These are phyloP conservation scores for Diuraphis noxia DNA, from an alignment of 1,140 invertebrate genomes.

Conservation along the genomic window DNA sequence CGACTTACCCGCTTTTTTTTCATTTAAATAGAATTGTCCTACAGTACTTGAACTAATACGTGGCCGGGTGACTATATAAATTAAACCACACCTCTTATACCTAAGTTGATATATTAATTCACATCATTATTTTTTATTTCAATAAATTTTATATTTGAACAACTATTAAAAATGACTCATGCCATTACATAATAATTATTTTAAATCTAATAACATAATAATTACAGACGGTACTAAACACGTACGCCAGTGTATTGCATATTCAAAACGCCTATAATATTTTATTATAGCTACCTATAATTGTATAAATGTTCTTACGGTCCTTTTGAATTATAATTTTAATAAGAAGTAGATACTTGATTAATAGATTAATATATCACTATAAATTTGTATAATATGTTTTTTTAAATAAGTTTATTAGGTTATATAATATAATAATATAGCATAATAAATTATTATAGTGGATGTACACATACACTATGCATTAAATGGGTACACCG, in stretches of 20 bases:
- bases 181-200: not conserved
- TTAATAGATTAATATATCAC: not conserved
- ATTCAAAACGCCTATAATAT: slow-evolving; percentile 22
- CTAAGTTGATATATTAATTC: too few species aligned
- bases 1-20: too few species aligned
- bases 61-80: too few species aligned
- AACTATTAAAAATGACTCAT: not conserved
- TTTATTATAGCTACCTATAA: not conserved
- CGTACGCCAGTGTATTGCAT: not conserved
- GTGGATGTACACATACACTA: not conserved
- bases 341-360: not conserved
- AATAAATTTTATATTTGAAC: not conserved
- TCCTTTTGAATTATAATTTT: not conserved
- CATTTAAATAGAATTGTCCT: too few species aligned
- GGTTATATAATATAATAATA: not conserved
- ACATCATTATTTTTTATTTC: not conserved
- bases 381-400: not conserved
- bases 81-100: too few species aligned
- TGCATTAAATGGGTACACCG: not conserved
- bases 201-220: not conserved
- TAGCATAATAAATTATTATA: too few species aligned
- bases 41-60: too few species aligned
- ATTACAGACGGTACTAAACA: not conserved
- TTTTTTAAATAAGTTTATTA: not conserved
- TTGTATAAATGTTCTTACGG: not conserved